Conservation (phyloP, 2,888 invertebrate genomes). For the Myopa tessellatipennis region DNA sequence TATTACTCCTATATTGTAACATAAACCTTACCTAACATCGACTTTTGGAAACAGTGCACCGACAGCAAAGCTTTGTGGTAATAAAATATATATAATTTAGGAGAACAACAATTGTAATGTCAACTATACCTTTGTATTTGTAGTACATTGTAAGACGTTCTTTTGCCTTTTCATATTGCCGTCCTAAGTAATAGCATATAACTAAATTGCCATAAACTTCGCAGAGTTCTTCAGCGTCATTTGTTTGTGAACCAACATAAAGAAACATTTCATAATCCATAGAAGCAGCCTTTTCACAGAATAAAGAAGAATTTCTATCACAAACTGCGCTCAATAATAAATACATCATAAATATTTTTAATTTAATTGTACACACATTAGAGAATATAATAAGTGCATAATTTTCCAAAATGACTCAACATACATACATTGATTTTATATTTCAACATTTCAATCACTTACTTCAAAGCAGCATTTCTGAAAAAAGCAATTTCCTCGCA, state of each 20-base stretch:
- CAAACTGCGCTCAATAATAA: too few relatives aligned
- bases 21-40: conserved; percentile 42
- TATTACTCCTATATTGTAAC: not conserved
- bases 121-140: conserved; percentile 44
- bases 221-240: conserved; percentile 41
- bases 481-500: conserved; percentile 43
- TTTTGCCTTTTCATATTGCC: conserved; percentile 43
- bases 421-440: too few relatives aligned
- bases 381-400: not conserved
- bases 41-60: conserved; percentile 33
- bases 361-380: not conserved
- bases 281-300: conserved; percentile 40
- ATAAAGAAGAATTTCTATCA: not conserved
- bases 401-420: not conserved
- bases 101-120: not conserved
- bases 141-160: conserved; percentile 42
- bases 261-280: conserved; percentile 49
- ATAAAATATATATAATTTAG: not conserved
- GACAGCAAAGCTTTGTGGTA: conserved; percentile 39
- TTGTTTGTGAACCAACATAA: conserved; percentile 30
- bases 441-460: not conserved
- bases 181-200: conserved; percentile 45
- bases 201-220: conserved; percentile 45
- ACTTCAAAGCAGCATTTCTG: conserved; percentile 45
- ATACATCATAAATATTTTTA: not conserved